Base-by-base conservation (phyloP, 2,113 vertebrate genomes). In the Thunnus maccoyii region DNA sequence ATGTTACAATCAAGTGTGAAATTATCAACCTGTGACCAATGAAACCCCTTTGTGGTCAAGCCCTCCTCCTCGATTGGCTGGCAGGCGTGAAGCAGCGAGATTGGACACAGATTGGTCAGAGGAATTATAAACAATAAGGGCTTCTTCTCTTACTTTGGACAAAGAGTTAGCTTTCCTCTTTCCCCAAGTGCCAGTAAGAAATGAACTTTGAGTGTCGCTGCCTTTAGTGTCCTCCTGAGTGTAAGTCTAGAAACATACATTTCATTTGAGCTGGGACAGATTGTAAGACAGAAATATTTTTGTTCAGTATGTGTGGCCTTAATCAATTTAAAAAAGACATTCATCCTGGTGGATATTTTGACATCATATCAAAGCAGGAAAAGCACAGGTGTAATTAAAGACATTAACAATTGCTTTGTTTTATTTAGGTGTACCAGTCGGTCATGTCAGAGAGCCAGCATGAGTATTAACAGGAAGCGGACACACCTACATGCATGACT, bases 101-200 rank as follows among this genome's bases (percentile, higher is more conserved):
- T 82, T 82, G 75, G 78, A 89, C 25, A 83, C 62, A 83, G 76
- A 84, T 77, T 70, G 32, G 63, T 91, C 73, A 90, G 58, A 82
- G 78, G 61, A 66, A 84, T 78, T 52, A 54, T 46, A 63, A 83
- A 83, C 79, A 57, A 72, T 22, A 83, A 52, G 69, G 76, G 74
- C 84, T 88, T 90, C 86, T 88, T 91, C 25, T 95, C 95, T 96
- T 96, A 96, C 95, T 96, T 95, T 95, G 89, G 84, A 80, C 91
- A 94, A 46, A 76, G 88, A 89, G 90, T 89, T 93, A 77, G 94
- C 87, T 93, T 95, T 96, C 95, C 94, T 95, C 95, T 94, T 96
- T 92, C 94, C 93, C 95, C 95, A 96, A 92, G 95, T 82, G 90
- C 94, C 94, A 85, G 93, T 91, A 76, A 94, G 94, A 96, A 96